These are phyloP conservation scores for Noctua comes DNA, from an alignment of 2,888 invertebrate species.

Conservation along the genomic window DNA sequence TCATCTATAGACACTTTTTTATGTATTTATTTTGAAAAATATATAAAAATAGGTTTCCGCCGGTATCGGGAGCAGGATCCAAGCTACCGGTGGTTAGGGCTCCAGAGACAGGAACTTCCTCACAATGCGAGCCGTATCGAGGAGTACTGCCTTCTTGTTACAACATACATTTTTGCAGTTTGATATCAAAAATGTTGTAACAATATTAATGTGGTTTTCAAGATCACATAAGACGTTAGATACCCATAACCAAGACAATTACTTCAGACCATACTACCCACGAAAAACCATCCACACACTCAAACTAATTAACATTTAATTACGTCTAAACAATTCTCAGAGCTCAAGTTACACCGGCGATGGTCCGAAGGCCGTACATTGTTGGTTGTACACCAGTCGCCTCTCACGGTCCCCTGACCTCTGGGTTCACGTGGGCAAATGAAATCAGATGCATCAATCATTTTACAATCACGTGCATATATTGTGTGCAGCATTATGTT, in stretches of 20 bases:
- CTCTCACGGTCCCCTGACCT: conserved; percentile 79
- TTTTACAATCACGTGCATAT: conserved; percentile 72
- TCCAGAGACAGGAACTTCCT: too few species aligned
- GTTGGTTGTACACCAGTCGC: conserved; percentile 61
- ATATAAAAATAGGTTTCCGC: too few species aligned
- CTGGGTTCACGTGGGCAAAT: conserved; percentile 78
- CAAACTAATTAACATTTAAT: conserved; percentile 63
- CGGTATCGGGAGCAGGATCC: too few species aligned
- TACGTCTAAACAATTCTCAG: conserved; percentile 58
- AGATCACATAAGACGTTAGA: neutral
- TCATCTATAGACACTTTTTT: too few species aligned
- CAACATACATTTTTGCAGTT: too few species aligned
- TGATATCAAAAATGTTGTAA: too few species aligned
- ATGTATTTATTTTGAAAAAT: too few species aligned
- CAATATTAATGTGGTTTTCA: neutral
- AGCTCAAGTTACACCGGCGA: conserved; percentile 66
- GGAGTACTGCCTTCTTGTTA: too few species aligned
- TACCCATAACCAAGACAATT: neutral
- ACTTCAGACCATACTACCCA: neutral
- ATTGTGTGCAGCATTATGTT: conserved; percentile 63
- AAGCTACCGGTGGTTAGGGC: too few species aligned
- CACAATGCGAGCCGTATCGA: too few species aligned
- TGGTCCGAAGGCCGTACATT: conserved; percentile 70
- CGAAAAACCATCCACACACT: conserved; percentile 19
- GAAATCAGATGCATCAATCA: conserved; percentile 82